A percentile compares a stretch with the other conserved stretches of the same genome.
Conservation (phyloP, 2,888 invertebrate species). For the Didymodactylos carnosus region DNA sequence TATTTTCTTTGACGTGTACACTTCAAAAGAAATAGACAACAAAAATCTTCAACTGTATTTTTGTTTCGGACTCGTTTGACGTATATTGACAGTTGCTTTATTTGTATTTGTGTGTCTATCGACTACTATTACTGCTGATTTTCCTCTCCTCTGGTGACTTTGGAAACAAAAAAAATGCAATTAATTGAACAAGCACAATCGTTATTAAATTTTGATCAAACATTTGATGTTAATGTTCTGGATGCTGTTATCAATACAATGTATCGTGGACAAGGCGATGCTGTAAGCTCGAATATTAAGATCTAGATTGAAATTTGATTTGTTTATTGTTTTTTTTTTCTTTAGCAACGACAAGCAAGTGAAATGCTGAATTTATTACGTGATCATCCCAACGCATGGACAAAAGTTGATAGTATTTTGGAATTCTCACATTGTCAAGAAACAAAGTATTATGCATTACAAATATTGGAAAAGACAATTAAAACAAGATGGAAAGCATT, state of each 20-base stretch:
- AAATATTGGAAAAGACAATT: constrained; percentile 95
- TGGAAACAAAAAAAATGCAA: too few relatives aligned
- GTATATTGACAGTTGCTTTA: neutral
- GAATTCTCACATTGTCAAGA: constrained; percentile 86
- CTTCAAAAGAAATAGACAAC: too few relatives aligned
- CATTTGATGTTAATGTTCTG: constrained; percentile 9
- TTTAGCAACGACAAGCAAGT: constrained; percentile 50
- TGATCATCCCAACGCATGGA: constrained; percentile 98
- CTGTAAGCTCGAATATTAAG: neutral
- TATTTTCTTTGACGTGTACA: too few relatives aligned
- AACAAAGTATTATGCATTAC: constrained; percentile 96
- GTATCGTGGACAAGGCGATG: constrained; percentile 7
- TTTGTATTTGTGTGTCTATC: too few relatives aligned
- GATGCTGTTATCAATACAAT: constrained; percentile 11
- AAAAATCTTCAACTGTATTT: too few relatives aligned
- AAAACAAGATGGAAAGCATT: constrained; percentile 96
- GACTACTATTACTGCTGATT: too few relatives aligned
- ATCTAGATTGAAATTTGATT: too few relatives aligned
- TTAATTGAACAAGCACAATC: constrained; percentile 11
- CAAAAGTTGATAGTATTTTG: constrained; percentile 88
- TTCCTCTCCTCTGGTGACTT: too few relatives aligned
- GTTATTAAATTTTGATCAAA: constrained; percentile 8
- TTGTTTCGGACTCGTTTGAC: neutral
- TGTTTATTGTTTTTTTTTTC: neutral
- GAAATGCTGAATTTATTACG: constrained; percentile 80